phyloP scores from a whole-genome alignment of 1,140 invertebrate genomes.

The Bilobella aurantiaca region DNA sequence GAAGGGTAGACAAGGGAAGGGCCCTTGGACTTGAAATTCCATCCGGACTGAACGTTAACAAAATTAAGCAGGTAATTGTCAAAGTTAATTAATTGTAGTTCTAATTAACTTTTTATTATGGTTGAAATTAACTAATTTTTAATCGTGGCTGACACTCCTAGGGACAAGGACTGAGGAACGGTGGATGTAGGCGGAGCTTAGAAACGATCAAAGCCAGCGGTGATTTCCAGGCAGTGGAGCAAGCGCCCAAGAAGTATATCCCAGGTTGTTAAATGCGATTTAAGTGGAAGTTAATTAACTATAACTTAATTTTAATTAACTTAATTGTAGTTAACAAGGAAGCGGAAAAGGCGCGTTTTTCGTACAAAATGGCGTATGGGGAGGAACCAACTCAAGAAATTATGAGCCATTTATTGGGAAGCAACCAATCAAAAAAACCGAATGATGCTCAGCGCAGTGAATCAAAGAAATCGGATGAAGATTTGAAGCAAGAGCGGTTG shows the following conservation, averaged over 20 bases:
- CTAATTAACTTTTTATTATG: too few species aligned
- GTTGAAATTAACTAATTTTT: not conserved
- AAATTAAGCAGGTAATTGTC: not conserved
- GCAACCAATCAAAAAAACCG: not conserved
- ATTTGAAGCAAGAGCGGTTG: not conserved
- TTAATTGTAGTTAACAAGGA: not conserved
- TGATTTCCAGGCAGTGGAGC: too few species aligned
- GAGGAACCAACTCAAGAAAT: not conserved
- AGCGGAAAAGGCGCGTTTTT: not conserved
- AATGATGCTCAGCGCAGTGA: not conserved
- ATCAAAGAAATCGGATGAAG: not conserved
- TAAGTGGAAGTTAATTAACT: too few species aligned
- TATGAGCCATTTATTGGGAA: not conserved
- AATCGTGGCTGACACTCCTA: too few species aligned
- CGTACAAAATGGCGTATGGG: constrained; percentile 10
- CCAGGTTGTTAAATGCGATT: too few species aligned
- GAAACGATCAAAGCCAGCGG: too few species aligned
- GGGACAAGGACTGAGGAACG: too few species aligned
- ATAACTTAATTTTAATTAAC: not conserved
- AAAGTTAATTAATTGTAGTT: not conserved
- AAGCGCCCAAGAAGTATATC: too few species aligned
- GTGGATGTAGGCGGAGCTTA: too few species aligned
- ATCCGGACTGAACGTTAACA: not conserved
- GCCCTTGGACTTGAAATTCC: not conserved
- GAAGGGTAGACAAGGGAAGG: not conserved